Conservation (phyloP, 2,888 invertebrate genomes). For the Scrobipalpa atriplicella region DNA sequence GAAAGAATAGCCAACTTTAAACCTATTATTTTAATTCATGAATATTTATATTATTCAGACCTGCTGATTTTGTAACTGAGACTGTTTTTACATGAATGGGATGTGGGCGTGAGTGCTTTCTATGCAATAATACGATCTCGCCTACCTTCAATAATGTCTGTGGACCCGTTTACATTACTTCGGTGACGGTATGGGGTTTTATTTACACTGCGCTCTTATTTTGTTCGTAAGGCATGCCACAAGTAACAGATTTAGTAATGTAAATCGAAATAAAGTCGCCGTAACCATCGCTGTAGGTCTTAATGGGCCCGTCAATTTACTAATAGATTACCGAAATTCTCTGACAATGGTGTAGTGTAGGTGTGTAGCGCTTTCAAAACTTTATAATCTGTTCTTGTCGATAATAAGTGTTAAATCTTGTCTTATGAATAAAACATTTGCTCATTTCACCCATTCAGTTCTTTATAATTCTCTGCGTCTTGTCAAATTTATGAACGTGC, state of each 20-base stretch:
- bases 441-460: neutral
- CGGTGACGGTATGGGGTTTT: neutral
- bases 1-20: neutral
- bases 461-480: neutral
- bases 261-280: neutral
- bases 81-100: conserved; percentile 25
- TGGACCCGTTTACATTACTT: conserved; percentile 6
- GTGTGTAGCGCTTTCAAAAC: conserved; percentile 19
- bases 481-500: too few species aligned
- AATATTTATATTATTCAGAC: conserved; percentile 13
- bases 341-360: conserved; percentile 23
- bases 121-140: conserved; percentile 41
- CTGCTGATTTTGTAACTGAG: conserved; percentile 22
- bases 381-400: neutral
- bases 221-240: too few species aligned
- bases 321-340: conserved; percentile 39
- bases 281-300: neutral
- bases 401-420: neutral
- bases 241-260: neutral
- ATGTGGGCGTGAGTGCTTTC: conserved; percentile 43
- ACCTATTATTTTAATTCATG: conserved; percentile 14
- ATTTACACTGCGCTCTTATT: conserved; percentile 4
- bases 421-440: conserved; percentile 3
- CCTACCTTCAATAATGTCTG: conserved; percentile 40
- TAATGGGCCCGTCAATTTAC: neutral